These are phyloP conservation scores for Dendrocincla fuliginosa DNA, from an alignment of 2,797 vertebrate species.

Conservation along the genomic window DNA sequence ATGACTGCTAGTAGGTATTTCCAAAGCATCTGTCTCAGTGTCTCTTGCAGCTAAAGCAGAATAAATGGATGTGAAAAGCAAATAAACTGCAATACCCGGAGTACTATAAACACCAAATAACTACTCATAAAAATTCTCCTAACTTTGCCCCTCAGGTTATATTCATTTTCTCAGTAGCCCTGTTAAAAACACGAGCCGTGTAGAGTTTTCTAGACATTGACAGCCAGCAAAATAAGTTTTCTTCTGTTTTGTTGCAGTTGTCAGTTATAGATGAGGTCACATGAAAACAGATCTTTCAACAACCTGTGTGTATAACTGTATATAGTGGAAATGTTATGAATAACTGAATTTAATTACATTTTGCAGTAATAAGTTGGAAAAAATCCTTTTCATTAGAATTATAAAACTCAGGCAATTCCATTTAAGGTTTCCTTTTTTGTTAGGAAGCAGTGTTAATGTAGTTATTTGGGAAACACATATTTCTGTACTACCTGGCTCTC, in stretches of 20 bases:
- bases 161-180: slow-evolving; percentile 22
- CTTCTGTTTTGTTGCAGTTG: not conserved
- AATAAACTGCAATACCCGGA: not conserved
- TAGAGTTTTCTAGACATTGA: not conserved
- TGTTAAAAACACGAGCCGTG: not conserved
- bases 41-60: slow-evolving; percentile 1
- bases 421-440: not conserved
- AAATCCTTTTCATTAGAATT: not conserved
- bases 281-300: not conserved
- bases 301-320: not conserved
- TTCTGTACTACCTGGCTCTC: not conserved
- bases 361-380: not conserved
- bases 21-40: not conserved
- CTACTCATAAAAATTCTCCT: slow-evolving; percentile 25
- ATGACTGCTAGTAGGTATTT: not conserved
- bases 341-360: not conserved
- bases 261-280: not conserved
- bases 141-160: not conserved
- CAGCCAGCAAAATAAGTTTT: not conserved
- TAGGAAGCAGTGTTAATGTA: not conserved
- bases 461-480: not conserved
- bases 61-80: slow-evolving; percentile 32
- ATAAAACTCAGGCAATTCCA: not conserved
- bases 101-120: slow-evolving; percentile 22
- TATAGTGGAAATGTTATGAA: not conserved